Percentiles rank a stretch among this genome's conserved stretches.
Conservation (phyloP, 37 sponge, comb jelly and placozoan species). For the Mnemiopsis leidyi region DNA sequence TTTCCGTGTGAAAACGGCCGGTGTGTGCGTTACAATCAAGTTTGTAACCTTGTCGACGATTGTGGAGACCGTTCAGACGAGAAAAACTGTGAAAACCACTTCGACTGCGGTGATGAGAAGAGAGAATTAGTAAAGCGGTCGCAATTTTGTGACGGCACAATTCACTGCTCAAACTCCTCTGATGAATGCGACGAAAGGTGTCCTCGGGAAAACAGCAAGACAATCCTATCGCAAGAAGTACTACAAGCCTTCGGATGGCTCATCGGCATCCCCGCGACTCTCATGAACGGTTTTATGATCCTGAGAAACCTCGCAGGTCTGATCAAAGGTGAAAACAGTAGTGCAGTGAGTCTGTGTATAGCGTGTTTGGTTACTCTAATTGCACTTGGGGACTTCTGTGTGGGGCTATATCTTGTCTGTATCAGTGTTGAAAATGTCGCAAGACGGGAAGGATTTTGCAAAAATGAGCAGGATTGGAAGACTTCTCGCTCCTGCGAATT, state of each 20-base stretch:
- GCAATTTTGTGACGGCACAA: constrained; percentile 32
- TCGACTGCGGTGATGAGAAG: neutral
- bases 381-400: constrained; percentile 34
- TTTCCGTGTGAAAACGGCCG: constrained; percentile 36
- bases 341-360: neutral
- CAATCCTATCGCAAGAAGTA: neutral
- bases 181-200: constrained; percentile 40
- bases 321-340: neutral
- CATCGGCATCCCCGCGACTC: constrained; percentile 12
- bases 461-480: neutral
- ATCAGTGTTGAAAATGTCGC: constrained; percentile 36
- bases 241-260: constrained; percentile 34
- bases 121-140: neutral
- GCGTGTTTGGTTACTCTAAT: neutral
- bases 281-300: neutral
- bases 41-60: constrained; percentile 28
- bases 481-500: constrained; percentile 11
- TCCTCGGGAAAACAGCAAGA: neutral
- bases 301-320: neutral
- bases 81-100: neutral
- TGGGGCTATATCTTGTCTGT: constrained; percentile 25
- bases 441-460: constrained; percentile 2
- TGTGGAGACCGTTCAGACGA: constrained; percentile 43
- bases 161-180: neutral
- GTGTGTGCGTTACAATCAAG: constrained; percentile 6